Percentiles rank a stretch among this genome's conserved stretches.
Conservation (phyloP, 2,113 vertebrate species). For the Oncorhynchus masou region DNA sequence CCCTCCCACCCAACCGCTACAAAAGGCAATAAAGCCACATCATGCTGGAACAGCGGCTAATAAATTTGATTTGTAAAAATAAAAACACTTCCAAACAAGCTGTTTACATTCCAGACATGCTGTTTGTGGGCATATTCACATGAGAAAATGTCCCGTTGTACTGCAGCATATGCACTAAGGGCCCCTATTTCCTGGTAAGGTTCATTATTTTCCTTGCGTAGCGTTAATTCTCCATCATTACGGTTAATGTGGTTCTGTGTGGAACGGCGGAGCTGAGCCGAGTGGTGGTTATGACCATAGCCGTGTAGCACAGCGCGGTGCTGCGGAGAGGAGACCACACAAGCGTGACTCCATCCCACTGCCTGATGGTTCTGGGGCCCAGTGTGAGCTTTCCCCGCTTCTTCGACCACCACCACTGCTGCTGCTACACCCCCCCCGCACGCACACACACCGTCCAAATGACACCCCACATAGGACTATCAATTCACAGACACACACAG, state of each 20-base stretch:
- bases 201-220: constrained; percentile 19
- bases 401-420: too few relatives aligned
- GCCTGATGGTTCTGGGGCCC: too few relatives aligned
- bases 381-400: too few relatives aligned
- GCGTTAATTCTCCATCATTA: constrained; percentile 29
- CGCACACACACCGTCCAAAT: too few relatives aligned
- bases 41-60: constrained; percentile 53
- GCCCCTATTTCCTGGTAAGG: constrained; percentile 11
- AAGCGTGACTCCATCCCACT: too few relatives aligned
- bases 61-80: constrained; percentile 60
- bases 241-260: constrained; percentile 21
- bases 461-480: too few relatives aligned
- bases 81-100: constrained; percentile 21
- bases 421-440: too few relatives aligned
- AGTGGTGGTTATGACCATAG: background rate
- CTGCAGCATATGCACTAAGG: background rate
- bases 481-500: too few relatives aligned
- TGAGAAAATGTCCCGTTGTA: background rate
- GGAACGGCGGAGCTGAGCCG: background rate
- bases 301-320: too few relatives aligned
- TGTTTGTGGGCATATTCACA: constrained; percentile 18
- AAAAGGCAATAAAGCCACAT: constrained; percentile 50
- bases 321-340: too few relatives aligned
- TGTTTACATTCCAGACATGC: constrained; percentile 31
- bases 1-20: constrained; percentile 22